Evolutionary conservation across 2,797 vertebrate genomes (phyloP).

Genomic region (Chelmon rostratus): DNA sequence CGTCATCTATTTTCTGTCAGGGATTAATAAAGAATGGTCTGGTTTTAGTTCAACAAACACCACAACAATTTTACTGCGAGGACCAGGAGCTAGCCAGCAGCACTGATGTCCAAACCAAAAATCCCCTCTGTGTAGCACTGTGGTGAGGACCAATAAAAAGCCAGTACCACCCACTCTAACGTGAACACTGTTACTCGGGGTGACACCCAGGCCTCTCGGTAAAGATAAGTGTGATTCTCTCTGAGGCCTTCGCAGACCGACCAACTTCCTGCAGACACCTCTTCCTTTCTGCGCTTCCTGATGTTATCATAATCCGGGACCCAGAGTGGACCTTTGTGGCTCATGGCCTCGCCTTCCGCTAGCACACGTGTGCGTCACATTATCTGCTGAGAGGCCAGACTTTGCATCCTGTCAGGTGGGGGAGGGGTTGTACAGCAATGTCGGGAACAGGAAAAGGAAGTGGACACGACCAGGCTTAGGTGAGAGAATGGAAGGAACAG

Average conservation of each 20-base stretch:
- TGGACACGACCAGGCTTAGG: conserved; percentile 87
- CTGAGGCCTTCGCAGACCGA: conserved; percentile 76
- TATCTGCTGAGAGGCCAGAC: conserved; percentile 96
- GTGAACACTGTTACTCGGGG: conserved; percentile 53
- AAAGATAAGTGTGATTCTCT: conserved; percentile 81
- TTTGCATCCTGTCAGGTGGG: conserved; percentile 89
- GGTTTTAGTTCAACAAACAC: conserved; percentile 19
- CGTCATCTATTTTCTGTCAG: conserved; percentile 37
- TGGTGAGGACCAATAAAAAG: conserved; percentile 58
- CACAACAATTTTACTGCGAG: not conserved
- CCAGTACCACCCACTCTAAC: conserved; percentile 47
- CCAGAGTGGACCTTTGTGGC: conserved; percentile 92
- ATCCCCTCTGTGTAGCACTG: conserved; percentile 2
- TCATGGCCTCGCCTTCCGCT: conserved; percentile 90
- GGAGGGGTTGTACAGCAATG: conserved; percentile 74
- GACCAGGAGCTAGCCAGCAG: not conserved
- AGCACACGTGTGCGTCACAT: conserved; percentile 93
- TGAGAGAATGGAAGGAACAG: conserved; percentile 84
- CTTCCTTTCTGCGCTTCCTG: conserved; percentile 90
- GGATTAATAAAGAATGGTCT: conserved; percentile 39
- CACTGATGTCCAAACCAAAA: not conserved
- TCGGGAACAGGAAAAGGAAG: conserved; percentile 96
- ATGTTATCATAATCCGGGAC: conserved; percentile 92
- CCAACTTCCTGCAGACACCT: conserved; percentile 90
- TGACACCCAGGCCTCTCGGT: conserved; percentile 70